Percentiles rank a stretch among this genome's conserved stretches.
Evolutionary conservation across 1,140 invertebrate genomes (phyloP).

Genomic region (Drosophila ironensis): DNA sequence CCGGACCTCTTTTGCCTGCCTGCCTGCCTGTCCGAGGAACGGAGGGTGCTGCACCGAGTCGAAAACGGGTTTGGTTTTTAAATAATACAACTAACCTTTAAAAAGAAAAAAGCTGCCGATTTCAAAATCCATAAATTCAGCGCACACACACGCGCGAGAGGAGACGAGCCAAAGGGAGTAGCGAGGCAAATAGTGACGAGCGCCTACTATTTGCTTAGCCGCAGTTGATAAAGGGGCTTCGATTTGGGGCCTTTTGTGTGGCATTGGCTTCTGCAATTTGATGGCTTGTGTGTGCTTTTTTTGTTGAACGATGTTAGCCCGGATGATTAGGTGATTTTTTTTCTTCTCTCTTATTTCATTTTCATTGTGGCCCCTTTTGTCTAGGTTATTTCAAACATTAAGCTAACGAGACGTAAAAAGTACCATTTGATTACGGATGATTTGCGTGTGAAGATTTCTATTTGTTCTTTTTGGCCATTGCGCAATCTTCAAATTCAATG

Average conservation of each 20-base stretch:
- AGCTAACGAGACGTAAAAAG: conserved; percentile 20
- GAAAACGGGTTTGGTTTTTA: conserved; percentile 58
- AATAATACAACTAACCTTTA: conserved; percentile 63
- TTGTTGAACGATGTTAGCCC: conserved; percentile 3
- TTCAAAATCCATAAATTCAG: conserved; percentile 54
- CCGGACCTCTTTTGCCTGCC: conserved; percentile 49
- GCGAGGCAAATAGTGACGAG: conserved; percentile 47
- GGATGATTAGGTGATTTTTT: conserved; percentile 48
- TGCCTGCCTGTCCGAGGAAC: too few relatives aligned
- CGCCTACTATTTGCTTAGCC: conserved; percentile 44
- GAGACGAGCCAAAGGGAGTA: conserved; percentile 25
- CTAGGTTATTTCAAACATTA: conserved; percentile 51
- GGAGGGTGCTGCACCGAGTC: conserved; percentile 35
- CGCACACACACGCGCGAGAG: background rate
- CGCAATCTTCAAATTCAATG: conserved; percentile 10
- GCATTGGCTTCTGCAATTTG: conserved; percentile 53
- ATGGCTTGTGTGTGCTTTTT: conserved; percentile 19
- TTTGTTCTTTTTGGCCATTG: conserved; percentile 7
- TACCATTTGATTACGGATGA: conserved; percentile 35
- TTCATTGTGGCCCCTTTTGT: conserved; percentile 47
- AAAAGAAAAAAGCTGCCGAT: conserved; percentile 36
- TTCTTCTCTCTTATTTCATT: background rate
- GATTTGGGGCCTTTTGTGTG: conserved; percentile 52
- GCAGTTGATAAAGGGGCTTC: conserved; percentile 42
- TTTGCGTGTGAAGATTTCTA: conserved; percentile 5